Conservation (phyloP, 2,797 vertebrate species). For the Eulemur mongoz region DNA sequence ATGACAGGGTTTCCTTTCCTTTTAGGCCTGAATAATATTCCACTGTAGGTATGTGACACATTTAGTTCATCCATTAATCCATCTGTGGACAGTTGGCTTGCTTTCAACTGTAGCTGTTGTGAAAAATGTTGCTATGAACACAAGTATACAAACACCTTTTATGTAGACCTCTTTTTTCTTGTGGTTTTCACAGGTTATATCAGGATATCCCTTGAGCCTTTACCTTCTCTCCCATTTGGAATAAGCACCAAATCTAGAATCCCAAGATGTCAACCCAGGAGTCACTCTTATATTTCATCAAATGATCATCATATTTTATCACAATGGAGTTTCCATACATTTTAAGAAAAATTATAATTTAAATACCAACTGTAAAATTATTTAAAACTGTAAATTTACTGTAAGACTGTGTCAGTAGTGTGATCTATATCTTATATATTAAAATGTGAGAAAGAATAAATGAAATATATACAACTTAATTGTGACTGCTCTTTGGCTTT, state of each 20-base stretch:
- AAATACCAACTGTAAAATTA: too few relatives aligned
- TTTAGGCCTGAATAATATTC: not conserved
- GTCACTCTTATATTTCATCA: not conserved
- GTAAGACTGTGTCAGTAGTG: too few relatives aligned
- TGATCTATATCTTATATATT: too few relatives aligned
- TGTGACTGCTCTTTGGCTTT: not conserved
- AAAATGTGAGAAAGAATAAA: too few relatives aligned
- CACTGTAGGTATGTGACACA: not conserved
- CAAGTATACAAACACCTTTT: not conserved
- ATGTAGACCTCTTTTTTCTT: too few relatives aligned
- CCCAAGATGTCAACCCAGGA: not conserved
- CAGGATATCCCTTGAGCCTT: not conserved
- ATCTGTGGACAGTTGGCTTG: not conserved
- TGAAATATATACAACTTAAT: too few relatives aligned
- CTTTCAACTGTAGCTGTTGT: not conserved
- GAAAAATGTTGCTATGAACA: not conserved
- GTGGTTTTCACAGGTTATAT: slow-evolving; percentile 24
- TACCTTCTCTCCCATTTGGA: not conserved
- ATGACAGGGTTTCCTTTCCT: not conserved
- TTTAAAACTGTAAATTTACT: too few relatives aligned
- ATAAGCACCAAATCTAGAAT: not conserved
- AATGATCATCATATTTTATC: not conserved
- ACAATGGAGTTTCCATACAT: not conserved
- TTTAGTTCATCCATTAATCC: not conserved
- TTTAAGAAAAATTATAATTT: not conserved